These are phyloP conservation scores for Mungos mungo DNA, from an alignment of 2,113 vertebrate genomes.

Conservation along the genomic window DNA sequence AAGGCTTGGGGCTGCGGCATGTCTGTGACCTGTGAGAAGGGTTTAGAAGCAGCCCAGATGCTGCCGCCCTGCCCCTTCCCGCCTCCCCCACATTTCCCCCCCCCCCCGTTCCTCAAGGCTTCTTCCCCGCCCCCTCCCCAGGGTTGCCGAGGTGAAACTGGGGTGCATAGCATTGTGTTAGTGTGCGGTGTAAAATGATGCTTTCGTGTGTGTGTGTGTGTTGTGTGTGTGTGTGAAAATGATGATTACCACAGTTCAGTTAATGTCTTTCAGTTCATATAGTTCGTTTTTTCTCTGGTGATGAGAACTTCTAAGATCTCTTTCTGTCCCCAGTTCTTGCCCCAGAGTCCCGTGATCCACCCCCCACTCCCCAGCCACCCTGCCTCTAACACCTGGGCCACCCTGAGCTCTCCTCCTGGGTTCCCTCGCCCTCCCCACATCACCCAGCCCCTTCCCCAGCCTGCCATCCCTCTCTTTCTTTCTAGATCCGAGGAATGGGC, in stretches of 20 bases:
- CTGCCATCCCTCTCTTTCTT: not conserved
- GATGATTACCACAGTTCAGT: not conserved
- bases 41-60: fast-evolving
- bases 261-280: not conserved
- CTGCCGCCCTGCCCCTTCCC: not conserved
- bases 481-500: slow-evolving; percentile 94
- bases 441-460: not conserved
- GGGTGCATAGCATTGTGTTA: not conserved
- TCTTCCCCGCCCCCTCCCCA: fast-evolving
- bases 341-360: too few relatives aligned
- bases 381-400: not conserved
- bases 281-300: not conserved
- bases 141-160: not conserved
- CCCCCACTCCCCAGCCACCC: not conserved
- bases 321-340: not conserved
- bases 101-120: fast-evolving
- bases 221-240: not conserved
- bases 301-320: not conserved
- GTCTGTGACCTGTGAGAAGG: fast-evolving
- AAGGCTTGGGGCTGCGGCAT: fast-evolving
- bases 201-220: too few relatives aligned
- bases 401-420: not conserved
- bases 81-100: too few relatives aligned
- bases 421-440: not conserved
- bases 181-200: not conserved